Conservation (phyloP, 2,113 vertebrate species). For the Cochlearius cochlearius region DNA sequence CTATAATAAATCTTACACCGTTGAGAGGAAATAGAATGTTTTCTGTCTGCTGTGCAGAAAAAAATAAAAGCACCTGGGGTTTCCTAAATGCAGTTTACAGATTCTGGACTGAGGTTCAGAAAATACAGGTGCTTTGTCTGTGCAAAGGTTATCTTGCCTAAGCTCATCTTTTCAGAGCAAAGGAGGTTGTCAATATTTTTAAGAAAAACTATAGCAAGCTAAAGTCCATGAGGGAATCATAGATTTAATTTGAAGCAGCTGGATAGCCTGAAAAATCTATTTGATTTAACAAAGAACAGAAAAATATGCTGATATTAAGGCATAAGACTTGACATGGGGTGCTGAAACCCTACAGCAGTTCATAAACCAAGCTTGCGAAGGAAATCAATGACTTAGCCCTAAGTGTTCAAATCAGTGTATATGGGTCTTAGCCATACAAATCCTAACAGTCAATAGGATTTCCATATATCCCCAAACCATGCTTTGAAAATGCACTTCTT, state of each 20-base stretch:
- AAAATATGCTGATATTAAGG: conserved; percentile 13
- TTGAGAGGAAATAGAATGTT: not conserved
- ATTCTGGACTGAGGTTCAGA: not conserved
- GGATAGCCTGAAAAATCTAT: not conserved
- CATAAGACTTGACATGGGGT: not conserved
- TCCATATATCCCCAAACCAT: not conserved
- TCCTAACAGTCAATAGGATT: not conserved
- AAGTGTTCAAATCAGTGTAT: not conserved
- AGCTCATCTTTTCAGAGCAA: not conserved
- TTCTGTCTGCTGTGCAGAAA: not conserved
- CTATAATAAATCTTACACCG: not conserved
- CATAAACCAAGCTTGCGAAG: not conserved
- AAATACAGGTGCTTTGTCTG: not conserved
- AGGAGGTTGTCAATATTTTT: not conserved
- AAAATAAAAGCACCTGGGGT: not conserved
- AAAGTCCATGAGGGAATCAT: not conserved
- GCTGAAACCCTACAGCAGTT: not conserved
- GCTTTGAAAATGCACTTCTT: not conserved
- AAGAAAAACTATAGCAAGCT: conserved; percentile 24
- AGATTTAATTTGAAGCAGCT: not conserved
- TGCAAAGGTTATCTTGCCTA: not conserved
- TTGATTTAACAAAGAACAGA: conserved; percentile 5
- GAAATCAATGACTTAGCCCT: not conserved
- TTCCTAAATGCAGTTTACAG: not conserved
- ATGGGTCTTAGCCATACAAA: not conserved